Evolutionary conservation across 2,113 vertebrate species (phyloP), one percentile per base, ranked within the genome.

Genomic region (Tamias sibiricus): DNA sequence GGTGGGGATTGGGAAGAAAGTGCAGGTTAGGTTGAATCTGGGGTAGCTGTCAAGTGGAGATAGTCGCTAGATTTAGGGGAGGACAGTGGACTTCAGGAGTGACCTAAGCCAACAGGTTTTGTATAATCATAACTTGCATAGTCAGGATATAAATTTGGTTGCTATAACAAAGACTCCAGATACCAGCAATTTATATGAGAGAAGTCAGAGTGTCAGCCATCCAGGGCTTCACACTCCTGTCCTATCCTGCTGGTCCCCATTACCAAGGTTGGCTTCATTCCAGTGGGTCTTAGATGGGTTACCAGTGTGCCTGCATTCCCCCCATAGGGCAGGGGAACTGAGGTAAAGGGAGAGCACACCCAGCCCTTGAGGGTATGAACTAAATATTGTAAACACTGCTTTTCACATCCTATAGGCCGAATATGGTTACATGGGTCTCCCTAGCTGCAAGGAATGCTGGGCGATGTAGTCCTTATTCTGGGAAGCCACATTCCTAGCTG

Each of bases 391-490:
- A n/a, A n/a, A n/a, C n/a, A n/a, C n/a, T 10, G 19, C n/a, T 40
- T 74, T 54, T 90, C 69, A 68, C 16, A 19, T 94, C 64, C 80
- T 3, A 2, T n/a, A 74, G 94, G 62, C 76, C 37, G 80, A 44
- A 47, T 4, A 26, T 79, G 47, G 32, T 47, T 37, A 40, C 12
- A 14, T 69, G 68, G 24, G 57, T 32, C 54, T 12, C n/a, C 11
- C 35, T 91, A 79, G 62, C 74, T 96, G 74, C 81, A 96, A 93
- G 85, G 47, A 93, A 96, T 42, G 30, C 59, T 94, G n/a, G 42
- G 19, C 72, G 95, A 57, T 52, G 69, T 17, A 57, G 32, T 71
- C 22, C 68, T 92, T 69, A 7, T 86, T 89, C 62, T 79, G 47
- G 16, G 9, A 85, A 35, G 35, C 24, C n/a, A 8, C 42, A 57